A percentile compares a stretch with the other conserved stretches of the same genome.
These are phyloP conservation scores for Chelmon rostratus DNA, from an alignment of 2,797 vertebrate species.

Conservation along the genomic window DNA sequence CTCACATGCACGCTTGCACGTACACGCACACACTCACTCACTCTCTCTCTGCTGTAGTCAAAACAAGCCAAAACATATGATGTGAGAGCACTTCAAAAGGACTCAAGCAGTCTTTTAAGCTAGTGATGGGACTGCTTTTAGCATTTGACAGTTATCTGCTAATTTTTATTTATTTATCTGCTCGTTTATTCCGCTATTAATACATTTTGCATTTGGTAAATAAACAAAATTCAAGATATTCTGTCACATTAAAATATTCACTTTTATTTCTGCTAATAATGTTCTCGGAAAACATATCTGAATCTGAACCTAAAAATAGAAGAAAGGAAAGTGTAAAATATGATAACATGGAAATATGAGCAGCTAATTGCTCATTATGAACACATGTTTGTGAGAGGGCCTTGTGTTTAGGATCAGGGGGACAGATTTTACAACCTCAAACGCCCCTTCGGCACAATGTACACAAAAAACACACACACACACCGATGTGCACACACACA, in stretches of 20 bases:
- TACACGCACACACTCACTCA: constrained; percentile 9
- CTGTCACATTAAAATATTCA: constrained; percentile 30
- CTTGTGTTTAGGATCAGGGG: constrained; percentile 60
- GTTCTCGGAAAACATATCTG: constrained; percentile 25
- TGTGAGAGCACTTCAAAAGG: constrained; percentile 66
- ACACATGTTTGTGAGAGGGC: constrained; percentile 60
- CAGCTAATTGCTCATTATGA: constrained; percentile 63
- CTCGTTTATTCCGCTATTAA: constrained; percentile 49
- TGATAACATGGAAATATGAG: constrained; percentile 53
- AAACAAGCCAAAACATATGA: constrained; percentile 76
- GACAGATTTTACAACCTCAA: constrained; percentile 70
- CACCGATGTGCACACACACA: background rate
- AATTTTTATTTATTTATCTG: constrained; percentile 62
- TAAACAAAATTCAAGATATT: constrained; percentile 41
- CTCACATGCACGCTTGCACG: background rate
- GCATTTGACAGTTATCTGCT: constrained; percentile 64
- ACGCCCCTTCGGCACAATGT: constrained; percentile 60
- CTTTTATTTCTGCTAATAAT: constrained; percentile 43
- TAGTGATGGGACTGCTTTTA: constrained; percentile 61
- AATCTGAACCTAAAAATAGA: constrained; percentile 42
- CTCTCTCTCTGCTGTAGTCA: constrained; percentile 58
- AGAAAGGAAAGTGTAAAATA: constrained; percentile 58
- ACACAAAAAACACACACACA: constrained; percentile 41
- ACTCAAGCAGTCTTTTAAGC: constrained; percentile 64
- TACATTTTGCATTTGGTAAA: constrained; percentile 44